A percentile compares a stretch with the other conserved stretches of the same genome.
Evolutionary conservation across 1,140 invertebrate species (phyloP).

Genomic region (Neuroterus valhalla): DNA sequence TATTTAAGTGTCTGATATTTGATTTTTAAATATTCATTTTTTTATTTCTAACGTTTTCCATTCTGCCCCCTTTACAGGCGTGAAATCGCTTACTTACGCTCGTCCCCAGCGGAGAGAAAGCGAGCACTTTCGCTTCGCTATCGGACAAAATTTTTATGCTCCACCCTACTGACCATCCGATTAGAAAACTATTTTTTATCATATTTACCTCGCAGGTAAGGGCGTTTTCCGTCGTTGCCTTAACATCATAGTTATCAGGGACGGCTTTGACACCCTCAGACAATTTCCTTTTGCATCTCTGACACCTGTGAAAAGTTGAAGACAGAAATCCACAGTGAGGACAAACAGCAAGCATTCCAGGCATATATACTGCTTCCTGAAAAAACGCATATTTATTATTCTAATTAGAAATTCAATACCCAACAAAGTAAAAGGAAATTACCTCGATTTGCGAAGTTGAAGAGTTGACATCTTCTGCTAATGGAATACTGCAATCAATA

Average conservation of each 20-base stretch:
- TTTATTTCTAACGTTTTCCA: too few species aligned
- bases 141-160: too few species aligned
- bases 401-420: not conserved
- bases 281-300: constrained; percentile 78
- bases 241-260: constrained; percentile 49
- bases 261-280: constrained; percentile 75
- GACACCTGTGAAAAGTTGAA: constrained; percentile 82
- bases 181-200: constrained; percentile 20
- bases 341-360: constrained; percentile 83
- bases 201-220: constrained; percentile 64
- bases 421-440: constrained; percentile 8
- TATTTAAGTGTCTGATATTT: too few species aligned
- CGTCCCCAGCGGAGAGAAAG: too few species aligned
- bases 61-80: too few species aligned
- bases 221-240: constrained; percentile 52
- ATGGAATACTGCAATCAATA: too few species aligned
- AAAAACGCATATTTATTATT: not conserved
- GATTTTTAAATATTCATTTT: too few species aligned
- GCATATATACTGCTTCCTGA: constrained; percentile 77
- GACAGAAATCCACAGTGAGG: constrained; percentile 83
- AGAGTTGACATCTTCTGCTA: too few species aligned
- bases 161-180: not conserved
- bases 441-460: not conserved
- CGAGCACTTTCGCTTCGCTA: too few species aligned
- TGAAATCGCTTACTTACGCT: too few species aligned